Base-by-base conservation (phyloP, 2,797 vertebrate species). In the Rallus crepitans region DNA sequence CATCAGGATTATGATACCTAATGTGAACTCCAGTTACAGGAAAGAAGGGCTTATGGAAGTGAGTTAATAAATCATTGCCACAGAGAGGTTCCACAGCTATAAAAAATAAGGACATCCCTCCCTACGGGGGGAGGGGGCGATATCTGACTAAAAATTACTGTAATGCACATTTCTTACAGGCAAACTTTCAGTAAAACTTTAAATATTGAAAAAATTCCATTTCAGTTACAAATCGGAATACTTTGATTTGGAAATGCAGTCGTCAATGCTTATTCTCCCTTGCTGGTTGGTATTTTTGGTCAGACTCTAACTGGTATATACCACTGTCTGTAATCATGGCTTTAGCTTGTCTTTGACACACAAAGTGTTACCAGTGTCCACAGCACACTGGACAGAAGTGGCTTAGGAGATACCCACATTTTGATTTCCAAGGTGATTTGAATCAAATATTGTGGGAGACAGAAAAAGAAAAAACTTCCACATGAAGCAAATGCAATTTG, bases 401-500 rank as follows among this genome's bases (percentile, higher is more conserved):
- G 13, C 5, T 78, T 47, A 18, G 21, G 20, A 78, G 15, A 45
- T 25, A 69, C 4, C 14, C 25, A 17, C 15, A 55, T 55, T 80
- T 72, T 12, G 20, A 3, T 56, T 70, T 79, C 25, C 14, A 66
- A 53, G 15, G 23, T 35, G 0, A 0, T 40, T 39, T 63, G 30
- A 63, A 68, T 71, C 11, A 66, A 71, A 48, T 50, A 83, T 61
- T 56, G 52, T 0, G 0, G 30, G 16, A 81, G 4, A 25, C 2
- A 52, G 8, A 87, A 87, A 87, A 92, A 1, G 8, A n/a, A 76
- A 87, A 73, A 73, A 15, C 35, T 55, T 21, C 20, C 30, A 80
- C 0, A 0, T 20, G 50, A 56, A 68, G 13, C 1, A 86, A 78
- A 61, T 23, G 8, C 4, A 71, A 30, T 25, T 56, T 77, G 45